Conservation (phyloP, 2,113 vertebrate species). For the Xenus cinereus region DNA sequence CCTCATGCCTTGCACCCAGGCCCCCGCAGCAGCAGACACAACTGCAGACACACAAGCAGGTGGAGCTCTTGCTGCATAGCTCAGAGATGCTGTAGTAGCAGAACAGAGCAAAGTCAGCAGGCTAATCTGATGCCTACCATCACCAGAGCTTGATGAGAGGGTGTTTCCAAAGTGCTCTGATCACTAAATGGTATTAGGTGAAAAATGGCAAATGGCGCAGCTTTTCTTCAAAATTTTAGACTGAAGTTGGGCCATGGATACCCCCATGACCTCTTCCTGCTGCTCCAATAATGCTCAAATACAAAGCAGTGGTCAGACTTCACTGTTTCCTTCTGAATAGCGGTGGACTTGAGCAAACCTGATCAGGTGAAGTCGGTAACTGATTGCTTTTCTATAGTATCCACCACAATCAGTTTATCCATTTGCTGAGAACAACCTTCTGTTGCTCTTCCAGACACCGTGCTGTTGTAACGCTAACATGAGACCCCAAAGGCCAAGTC, state of each 20-base stretch:
- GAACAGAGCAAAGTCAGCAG: not conserved
- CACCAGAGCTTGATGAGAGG: not conserved
- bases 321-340: not conserved
- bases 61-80: conserved; percentile 22
- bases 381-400: not conserved
- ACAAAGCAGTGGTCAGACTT: not conserved
- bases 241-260: not conserved
- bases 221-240: not conserved
- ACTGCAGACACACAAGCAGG: not conserved
- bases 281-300: not conserved
- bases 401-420: not conserved
- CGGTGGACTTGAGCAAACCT: not conserved
- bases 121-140: not conserved
- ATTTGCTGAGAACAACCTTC: not conserved
- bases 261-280: not conserved
- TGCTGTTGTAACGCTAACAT: not conserved
- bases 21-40: not conserved
- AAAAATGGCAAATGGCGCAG: not conserved
- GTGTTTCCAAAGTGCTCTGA: not conserved
- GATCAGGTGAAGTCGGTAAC: not conserved
- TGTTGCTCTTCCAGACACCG: not conserved
- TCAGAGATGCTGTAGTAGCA: not conserved
- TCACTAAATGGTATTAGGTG: not conserved
- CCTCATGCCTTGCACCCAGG: not conserved
- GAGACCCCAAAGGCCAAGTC: not conserved